Conservation (phyloP, 2,797 vertebrate species). For the Parotocinclus haroldoi region DNA sequence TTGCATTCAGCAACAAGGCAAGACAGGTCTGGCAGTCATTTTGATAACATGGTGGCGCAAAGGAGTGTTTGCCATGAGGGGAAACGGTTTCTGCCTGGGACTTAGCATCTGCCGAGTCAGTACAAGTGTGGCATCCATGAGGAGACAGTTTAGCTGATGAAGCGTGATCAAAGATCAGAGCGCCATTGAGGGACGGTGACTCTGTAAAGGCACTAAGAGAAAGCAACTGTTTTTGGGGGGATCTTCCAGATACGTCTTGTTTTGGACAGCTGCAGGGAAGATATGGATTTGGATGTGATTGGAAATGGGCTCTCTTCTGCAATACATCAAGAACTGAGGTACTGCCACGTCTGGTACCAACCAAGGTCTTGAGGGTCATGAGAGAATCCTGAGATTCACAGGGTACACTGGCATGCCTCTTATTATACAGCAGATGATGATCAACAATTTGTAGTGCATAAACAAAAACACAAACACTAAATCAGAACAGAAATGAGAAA, state of each 20-base stretch:
- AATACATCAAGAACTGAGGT: slow-evolving; percentile 58
- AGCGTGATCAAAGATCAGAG: background rate
- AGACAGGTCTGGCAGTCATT: slow-evolving; percentile 56
- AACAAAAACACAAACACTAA: no score
- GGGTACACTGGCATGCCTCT: slow-evolving; percentile 61
- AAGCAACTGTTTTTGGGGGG: background rate
- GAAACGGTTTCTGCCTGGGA: slow-evolving; percentile 45
- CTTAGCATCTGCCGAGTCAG: background rate
- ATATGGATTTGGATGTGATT: slow-evolving; percentile 32
- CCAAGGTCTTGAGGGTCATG: slow-evolving; percentile 38
- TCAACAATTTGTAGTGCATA: slow-evolving; percentile 37
- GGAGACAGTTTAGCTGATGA: background rate
- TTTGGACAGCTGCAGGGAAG: slow-evolving; percentile 37
- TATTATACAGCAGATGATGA: slow-evolving; percentile 39
- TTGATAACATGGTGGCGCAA: slow-evolving; percentile 35
- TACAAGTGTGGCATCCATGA: background rate
- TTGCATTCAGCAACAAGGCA: slow-evolving; percentile 50
- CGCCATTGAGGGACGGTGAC: slow-evolving; percentile 2
- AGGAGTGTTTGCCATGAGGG: slow-evolving; percentile 35
- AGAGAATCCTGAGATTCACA: slow-evolving; percentile 50
- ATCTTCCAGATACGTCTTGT: slow-evolving; percentile 26
- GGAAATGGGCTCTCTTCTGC: slow-evolving; percentile 48
- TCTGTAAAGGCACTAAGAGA: background rate
- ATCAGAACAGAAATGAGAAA: no score
- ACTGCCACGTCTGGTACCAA: slow-evolving; percentile 54